These are phyloP conservation scores for Myzus persicae DNA, from an alignment of 1,140 invertebrate species.

Conservation along the genomic window DNA sequence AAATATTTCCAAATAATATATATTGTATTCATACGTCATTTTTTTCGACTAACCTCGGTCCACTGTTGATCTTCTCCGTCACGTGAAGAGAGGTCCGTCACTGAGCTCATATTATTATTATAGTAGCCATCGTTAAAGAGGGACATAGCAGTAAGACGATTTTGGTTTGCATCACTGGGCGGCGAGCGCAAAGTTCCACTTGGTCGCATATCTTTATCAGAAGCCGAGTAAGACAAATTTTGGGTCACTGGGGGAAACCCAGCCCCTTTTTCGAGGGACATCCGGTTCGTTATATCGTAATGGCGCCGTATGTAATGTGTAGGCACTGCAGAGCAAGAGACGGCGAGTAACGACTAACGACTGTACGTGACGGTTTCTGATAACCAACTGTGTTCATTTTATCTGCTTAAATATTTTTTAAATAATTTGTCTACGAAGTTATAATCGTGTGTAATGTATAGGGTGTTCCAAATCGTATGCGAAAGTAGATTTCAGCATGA, in stretches of 20 bases:
- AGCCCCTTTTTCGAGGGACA: not conserved
- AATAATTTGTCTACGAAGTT: not conserved
- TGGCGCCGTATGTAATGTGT: not conserved
- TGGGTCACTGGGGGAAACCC: not conserved
- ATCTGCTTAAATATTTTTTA: not conserved
- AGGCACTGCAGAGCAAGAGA: not conserved
- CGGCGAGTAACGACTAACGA: not conserved
- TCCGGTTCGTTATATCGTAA: not conserved
- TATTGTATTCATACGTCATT: too few species aligned
- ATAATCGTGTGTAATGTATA: too few species aligned
- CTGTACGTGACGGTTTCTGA: not conserved
- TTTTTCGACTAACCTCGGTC: not conserved
- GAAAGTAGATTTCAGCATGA: too few species aligned
- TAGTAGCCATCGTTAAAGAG: not conserved
- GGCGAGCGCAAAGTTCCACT: not conserved
- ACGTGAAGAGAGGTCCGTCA: too few species aligned
- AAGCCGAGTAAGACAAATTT: not conserved
- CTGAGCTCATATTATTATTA: not conserved
- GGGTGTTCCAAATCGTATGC: too few species aligned
- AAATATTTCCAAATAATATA: not conserved
- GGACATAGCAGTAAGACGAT: not conserved
- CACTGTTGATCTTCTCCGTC: not conserved
- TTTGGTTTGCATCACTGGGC: not conserved
- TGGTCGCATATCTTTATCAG: not conserved
- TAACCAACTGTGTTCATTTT: not conserved